Evolutionary conservation across 2,888 invertebrate species (phyloP), one percentile per base, ranked within the genome.

Genomic region (Maniola hyperantus): DNA sequence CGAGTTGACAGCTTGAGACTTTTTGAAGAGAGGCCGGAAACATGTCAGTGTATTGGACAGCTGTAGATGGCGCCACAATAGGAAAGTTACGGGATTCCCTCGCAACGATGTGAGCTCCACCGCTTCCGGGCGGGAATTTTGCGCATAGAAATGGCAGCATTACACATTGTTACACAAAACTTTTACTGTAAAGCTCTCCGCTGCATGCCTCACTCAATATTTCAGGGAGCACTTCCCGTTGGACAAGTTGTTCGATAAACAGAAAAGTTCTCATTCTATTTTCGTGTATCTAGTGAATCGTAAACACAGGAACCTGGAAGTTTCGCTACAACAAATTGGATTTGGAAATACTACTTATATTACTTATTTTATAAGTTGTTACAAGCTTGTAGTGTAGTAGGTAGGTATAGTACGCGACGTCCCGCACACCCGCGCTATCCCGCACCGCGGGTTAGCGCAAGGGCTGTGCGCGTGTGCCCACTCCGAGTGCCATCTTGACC

Each of bases 141-240:
- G 73, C 87, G 92, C 92, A 92, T 92, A 92, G 83, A 89, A 91
- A 92, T 91, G 88, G 90, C 89, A 87, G 83, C 85, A 92, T 92
- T 92, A 92, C 76, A 83, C 82, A 89, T 91, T 91, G 90, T 91
- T 88, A 89, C 80, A 81, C 83, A 83, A 91, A 91, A 91, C 85
- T 91, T 92, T 88, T 79, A 78, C 80, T 81, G 84, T 86, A 88
- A 88, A 89, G 83, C 87, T 82, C 87, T 86, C 83, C 80, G 81
- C 79, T 80, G 72, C 79, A 76, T 78, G 77, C 86, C 87, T 84
- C 84, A 85, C 77, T 78, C 79, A 78, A 82, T 83, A 83, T 83
- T 85, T 84, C 83, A 78, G 78, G 75, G 77, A 80, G 75, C 78
- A 80, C 76, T 85, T 86, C 85, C 85, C 81, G 77, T 85, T 73